Conservation (phyloP, 2,113 vertebrate genomes). For the Plestiodon gilberti region DNA sequence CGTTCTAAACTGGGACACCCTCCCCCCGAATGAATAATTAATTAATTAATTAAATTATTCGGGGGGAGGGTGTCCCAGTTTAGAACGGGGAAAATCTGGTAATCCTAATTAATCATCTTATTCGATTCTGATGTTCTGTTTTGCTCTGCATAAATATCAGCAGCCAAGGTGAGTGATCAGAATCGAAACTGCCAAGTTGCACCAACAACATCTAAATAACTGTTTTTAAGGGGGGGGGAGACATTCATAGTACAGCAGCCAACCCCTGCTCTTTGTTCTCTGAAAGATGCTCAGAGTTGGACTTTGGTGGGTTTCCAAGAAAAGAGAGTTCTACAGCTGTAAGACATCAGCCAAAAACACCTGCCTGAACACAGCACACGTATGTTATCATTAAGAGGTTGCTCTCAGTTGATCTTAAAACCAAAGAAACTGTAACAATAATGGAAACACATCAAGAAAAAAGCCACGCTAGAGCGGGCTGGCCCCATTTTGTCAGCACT, state of each 20-base stretch:
- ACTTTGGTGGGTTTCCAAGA: background rate
- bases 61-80: too few species aligned
- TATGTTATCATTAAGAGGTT: background rate
- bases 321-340: background rate
- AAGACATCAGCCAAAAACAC: background rate
- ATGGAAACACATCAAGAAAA: fast-evolving
- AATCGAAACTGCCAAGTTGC: background rate
- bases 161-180: too few species aligned
- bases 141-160: too few species aligned
- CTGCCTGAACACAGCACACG: background rate
- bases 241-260: background rate
- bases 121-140: too few species aligned
- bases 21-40: too few species aligned
- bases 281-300: background rate
- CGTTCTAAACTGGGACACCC: too few species aligned
- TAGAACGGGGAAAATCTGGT: too few species aligned
- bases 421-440: background rate
- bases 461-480: background rate
- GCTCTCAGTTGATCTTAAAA: too few species aligned
- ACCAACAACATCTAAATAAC: background rate
- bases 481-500: background rate
- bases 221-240: background rate
- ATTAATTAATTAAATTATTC: too few species aligned
- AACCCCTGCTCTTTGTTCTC: background rate
- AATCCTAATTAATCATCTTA: too few species aligned